phyloP scores from a whole-genome alignment of 2,888 invertebrate species.

The Diaphora mendica region DNA sequence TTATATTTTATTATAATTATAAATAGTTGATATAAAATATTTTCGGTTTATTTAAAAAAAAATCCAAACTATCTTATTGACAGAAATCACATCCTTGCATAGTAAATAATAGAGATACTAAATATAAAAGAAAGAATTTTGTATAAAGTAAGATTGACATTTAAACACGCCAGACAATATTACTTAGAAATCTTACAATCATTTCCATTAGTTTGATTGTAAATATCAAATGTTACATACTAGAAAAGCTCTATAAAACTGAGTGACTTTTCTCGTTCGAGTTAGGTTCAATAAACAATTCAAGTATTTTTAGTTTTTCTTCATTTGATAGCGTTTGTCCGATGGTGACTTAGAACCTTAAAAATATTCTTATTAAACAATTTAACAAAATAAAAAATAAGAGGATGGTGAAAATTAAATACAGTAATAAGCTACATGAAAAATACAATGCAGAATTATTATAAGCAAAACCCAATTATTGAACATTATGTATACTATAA shows the following conservation, averaged over 20 bases:
- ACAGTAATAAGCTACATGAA: neutral
- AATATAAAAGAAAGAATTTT: neutral
- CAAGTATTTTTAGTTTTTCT: neutral
- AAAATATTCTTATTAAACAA: neutral
- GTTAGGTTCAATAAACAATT: conserved; percentile 2
- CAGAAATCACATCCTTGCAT: no score
- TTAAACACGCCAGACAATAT: neutral
- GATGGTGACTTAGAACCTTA: neutral
- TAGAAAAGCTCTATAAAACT: neutral
- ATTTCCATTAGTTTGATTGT: conserved; percentile 19
- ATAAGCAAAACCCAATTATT: no score
- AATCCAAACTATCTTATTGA: no score
- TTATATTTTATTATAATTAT: no score
- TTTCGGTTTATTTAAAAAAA: no score
- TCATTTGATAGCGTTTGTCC: neutral
- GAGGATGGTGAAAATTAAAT: neutral
- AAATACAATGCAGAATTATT: neutral
- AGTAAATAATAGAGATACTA: no score
- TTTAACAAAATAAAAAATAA: neutral
- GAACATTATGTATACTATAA: neutral
- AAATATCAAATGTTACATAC: conserved; percentile 2
- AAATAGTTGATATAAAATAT: no score
- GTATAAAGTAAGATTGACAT: neutral
- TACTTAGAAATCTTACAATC: neutral
- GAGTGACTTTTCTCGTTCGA: neutral